phyloP scores from a whole-genome alignment of 2,797 vertebrate species.

The Poecilia gillii region DNA sequence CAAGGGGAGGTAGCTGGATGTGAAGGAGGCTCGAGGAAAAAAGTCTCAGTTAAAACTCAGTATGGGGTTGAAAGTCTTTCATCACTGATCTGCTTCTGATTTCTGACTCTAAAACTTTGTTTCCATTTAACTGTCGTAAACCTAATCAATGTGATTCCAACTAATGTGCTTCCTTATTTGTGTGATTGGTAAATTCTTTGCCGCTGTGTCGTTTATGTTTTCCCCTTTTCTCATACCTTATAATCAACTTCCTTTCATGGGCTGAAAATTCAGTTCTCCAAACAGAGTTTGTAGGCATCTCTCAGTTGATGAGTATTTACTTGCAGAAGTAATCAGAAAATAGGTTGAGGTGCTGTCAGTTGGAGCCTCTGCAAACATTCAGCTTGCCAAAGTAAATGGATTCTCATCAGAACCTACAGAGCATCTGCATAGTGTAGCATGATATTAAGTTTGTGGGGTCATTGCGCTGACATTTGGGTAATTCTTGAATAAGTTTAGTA shows the following conservation, averaged over 20 bases:
- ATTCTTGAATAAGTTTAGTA: neutral
- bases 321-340: neutral
- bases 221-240: neutral
- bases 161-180: conserved; percentile 53
- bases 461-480: neutral
- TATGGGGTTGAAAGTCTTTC: conserved; percentile 58
- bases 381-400: neutral
- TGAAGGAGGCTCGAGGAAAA: conserved; percentile 25
- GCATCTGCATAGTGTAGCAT: neutral
- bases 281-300: neutral
- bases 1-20: conserved; percentile 17
- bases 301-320: neutral
- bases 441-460: neutral
- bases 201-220: neutral
- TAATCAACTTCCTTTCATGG: neutral
- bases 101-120: conserved; percentile 31
- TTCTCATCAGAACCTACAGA: neutral
- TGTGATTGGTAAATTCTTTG: conserved; percentile 17
- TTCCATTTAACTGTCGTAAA: conserved; percentile 49
- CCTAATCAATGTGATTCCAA: conserved; percentile 49
- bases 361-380: neutral
- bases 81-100: conserved; percentile 64
- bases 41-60: conserved; percentile 47
- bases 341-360: neutral
- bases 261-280: neutral